These are phyloP conservation scores for Chelonia mydas DNA, from an alignment of 2,797 vertebrate genomes.

Conservation along the genomic window DNA sequence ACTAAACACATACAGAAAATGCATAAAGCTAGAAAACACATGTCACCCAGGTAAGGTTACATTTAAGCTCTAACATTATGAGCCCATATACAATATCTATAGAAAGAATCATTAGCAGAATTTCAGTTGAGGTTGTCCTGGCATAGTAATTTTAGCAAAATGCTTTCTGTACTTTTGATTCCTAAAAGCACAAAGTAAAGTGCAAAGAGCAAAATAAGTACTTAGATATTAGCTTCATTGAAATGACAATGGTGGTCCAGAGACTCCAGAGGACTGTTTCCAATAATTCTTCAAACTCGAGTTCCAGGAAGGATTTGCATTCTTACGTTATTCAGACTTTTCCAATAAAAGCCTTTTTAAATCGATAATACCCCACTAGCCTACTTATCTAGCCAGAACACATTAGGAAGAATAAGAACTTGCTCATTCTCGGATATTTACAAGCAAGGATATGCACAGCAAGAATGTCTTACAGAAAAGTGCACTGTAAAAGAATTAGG, in stretches of 20 bases:
- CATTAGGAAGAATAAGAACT: background rate
- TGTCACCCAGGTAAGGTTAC: background rate
- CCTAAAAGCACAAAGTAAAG: background rate
- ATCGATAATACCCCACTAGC: background rate
- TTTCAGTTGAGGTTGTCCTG: background rate
- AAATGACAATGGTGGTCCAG: background rate
- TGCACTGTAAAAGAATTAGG: background rate
- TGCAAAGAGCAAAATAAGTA: constrained; percentile 15
- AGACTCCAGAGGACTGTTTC: constrained; percentile 18
- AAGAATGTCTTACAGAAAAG: background rate
- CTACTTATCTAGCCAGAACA: constrained; percentile 6
- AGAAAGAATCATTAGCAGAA: background rate
- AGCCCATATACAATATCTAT: background rate
- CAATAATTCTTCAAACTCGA: constrained; percentile 45
- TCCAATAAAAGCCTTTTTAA: background rate
- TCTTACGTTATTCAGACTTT: constrained; percentile 3
- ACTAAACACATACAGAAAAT: background rate
- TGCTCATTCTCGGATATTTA: background rate
- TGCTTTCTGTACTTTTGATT: background rate
- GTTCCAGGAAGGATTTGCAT: constrained; percentile 33
- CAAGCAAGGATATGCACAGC: constrained; percentile 4
- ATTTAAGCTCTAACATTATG: background rate
- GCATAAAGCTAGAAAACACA: background rate
- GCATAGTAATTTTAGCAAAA: background rate
- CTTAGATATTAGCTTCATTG: background rate